Percentiles rank a stretch among this genome's conserved stretches.
These are phyloP conservation scores for Globia sparganii DNA, from an alignment of 2,888 invertebrate genomes.

Conservation along the genomic window DNA sequence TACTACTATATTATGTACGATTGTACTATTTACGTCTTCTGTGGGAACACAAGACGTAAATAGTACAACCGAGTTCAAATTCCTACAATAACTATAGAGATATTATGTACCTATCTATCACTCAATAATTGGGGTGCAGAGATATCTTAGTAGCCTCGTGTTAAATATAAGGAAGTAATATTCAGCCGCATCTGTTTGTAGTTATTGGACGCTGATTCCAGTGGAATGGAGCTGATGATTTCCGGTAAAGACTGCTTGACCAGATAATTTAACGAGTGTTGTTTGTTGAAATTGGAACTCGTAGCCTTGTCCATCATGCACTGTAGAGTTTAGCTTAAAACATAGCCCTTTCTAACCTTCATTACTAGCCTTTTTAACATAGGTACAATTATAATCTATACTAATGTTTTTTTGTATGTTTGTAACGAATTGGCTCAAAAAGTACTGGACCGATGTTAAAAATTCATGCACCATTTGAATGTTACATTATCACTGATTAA, in stretches of 20 bases:
- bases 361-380: neutral
- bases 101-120: neutral
- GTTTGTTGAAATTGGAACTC: neutral
- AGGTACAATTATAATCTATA: too few relatives aligned
- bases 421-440: too few relatives aligned
- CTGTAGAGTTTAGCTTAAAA: neutral
- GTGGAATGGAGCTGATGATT: slow-evolving; percentile 11
- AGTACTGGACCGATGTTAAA: too few relatives aligned
- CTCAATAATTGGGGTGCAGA: too few relatives aligned
- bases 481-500: too few relatives aligned
- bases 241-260: neutral
- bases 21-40: too few relatives aligned
- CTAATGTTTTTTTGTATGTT: too few relatives aligned
- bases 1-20: too few relatives aligned
- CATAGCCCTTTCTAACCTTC: neutral
- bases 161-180: slow-evolving; percentile 11
- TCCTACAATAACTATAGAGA: neutral
- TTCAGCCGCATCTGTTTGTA: slow-evolving; percentile 5
- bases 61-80: neutral
- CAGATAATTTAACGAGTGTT: neutral
- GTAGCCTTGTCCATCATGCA: neutral
- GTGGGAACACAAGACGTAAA: neutral
- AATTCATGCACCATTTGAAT: too few relatives aligned
- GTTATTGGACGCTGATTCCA: neutral
- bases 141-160: neutral